Percentiles rank a stretch among this genome's conserved stretches.
These are phyloP conservation scores for Cryptus armator DNA, from an alignment of 2,888 invertebrate species.

Conservation along the genomic window DNA sequence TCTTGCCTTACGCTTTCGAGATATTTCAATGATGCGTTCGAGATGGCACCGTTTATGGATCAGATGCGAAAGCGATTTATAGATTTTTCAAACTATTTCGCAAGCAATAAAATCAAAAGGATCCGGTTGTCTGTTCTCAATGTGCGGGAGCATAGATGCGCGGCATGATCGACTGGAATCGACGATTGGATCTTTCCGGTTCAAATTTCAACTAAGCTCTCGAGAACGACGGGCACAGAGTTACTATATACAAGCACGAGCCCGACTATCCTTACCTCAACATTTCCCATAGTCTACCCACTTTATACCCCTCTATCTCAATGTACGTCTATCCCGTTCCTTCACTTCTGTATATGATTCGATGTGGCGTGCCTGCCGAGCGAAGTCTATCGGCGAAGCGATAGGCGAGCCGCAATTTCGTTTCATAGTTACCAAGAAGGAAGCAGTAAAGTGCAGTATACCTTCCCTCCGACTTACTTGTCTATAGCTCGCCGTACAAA, in stretches of 20 bases:
- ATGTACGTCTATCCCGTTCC: slow-evolving; percentile 36
- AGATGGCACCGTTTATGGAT: not conserved
- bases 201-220: slow-evolving; percentile 62
- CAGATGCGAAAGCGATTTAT: not conserved
- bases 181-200: slow-evolving; percentile 65
- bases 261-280: slow-evolving; percentile 43
- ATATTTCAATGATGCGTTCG: not conserved
- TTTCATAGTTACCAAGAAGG: slow-evolving; percentile 73
- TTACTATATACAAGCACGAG: slow-evolving; percentile 33
- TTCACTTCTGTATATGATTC: slow-evolving; percentile 47
- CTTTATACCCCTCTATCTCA: slow-evolving; percentile 28
- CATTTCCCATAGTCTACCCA: slow-evolving; percentile 30
- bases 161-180: slow-evolving; percentile 44
- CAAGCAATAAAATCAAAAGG: slow-evolving; percentile 32
- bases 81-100: slow-evolving; percentile 27
- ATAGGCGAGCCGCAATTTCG: slow-evolving; percentile 78
- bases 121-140: slow-evolving; percentile 32
- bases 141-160: not conserved
- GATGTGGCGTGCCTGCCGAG: slow-evolving; percentile 76
- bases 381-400: slow-evolving; percentile 77
- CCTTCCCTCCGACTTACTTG: slow-evolving; percentile 45
- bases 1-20: not conserved
- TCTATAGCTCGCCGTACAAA: slow-evolving; percentile 49
- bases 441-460: slow-evolving; percentile 60
- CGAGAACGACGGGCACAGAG: slow-evolving; percentile 41